These are phyloP conservation scores for Garra rufa DNA, from an alignment of 2,113 vertebrate species.

Conservation along the genomic window DNA sequence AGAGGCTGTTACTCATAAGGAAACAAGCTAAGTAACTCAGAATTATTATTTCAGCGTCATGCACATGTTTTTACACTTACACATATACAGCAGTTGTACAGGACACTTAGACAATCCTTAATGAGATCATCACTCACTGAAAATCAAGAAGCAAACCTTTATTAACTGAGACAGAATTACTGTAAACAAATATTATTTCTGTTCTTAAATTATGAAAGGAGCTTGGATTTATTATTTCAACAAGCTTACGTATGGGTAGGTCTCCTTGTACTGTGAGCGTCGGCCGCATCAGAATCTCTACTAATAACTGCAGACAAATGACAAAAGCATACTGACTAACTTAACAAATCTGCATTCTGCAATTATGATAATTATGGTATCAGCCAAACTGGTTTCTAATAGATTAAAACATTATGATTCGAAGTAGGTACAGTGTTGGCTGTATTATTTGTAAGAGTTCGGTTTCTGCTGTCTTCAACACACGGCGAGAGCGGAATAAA, in stretches of 20 bases:
- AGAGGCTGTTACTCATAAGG: neutral
- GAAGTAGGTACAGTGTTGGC: neutral
- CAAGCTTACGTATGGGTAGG: slow-evolving; percentile 91
- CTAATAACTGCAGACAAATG: slow-evolving; percentile 82
- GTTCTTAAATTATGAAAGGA: neutral
- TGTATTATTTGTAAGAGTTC: neutral
- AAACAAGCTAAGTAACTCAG: neutral
- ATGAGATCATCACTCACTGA: slow-evolving; percentile 88
- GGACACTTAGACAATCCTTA: slow-evolving; percentile 88
- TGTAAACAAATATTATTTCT: neutral
- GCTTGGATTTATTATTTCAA: neutral
- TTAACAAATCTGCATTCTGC: neutral
- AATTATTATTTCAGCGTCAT: neutral
- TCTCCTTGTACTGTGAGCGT: slow-evolving; percentile 94
- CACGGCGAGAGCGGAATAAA: neutral
- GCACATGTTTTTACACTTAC: slow-evolving; percentile 74
- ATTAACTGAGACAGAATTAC: neutral
- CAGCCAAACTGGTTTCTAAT: neutral
- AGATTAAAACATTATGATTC: neutral
- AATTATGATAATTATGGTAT: neutral
- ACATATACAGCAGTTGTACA: slow-evolving; percentile 91
- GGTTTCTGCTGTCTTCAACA: neutral
- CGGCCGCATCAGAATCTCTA: slow-evolving; percentile 98
- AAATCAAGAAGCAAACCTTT: slow-evolving; percentile 53
- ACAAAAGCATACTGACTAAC: slow-evolving; percentile 3